Evolutionary conservation across 2,888 invertebrate genomes (phyloP), one percentile per base, ranked within the genome.

Genomic region (Agonopterix alstromeriana): DNA sequence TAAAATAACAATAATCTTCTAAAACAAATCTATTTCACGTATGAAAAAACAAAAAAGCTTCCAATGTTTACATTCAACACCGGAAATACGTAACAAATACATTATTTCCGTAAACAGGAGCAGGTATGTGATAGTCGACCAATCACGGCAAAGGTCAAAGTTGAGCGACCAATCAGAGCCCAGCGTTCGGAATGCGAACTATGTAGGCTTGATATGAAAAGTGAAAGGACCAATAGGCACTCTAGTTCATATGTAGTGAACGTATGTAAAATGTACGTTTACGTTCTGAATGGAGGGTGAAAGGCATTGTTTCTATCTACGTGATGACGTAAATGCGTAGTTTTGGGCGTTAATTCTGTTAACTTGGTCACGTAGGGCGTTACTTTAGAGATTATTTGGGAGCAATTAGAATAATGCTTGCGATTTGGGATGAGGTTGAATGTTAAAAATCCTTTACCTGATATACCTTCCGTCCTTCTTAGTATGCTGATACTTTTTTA

Each of bases 211-310:
- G 61, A 68, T 75, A 62, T 62, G 81, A 83, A 51, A 77, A 86
- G 84, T 77, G 84, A 86, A 84, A 86, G 82, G 69, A 60, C 86
- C 83, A 87, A 87, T 86, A 62, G 76, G 63, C 60, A 51, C 61
- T 63, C 64, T 59, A 54, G 57, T 55, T 57, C 58, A 54, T 52
- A 48, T 65, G 81, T 77, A 11, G 79, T 72, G 67, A 55, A 56
- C 53, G 56, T 66, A 57, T 60, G 60, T 56, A 55, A 52, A 61
- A 68, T 62, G 68, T 65, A 62, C 36, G 70, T 61, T 9, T 3
- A n/a, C 10, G 9, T n/a, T 63, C 61, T 77, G 76, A 78, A 76
- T 77, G 77, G 61, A 71, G 36, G 48, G 43, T 36, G 35, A 46
- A 50, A 50, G 42, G 44, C 45, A 42, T 48, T 42, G 47, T 47